Evolutionary conservation across 2,888 invertebrate species (phyloP).

Genomic region (Pseudolycoriella hygida): DNA sequence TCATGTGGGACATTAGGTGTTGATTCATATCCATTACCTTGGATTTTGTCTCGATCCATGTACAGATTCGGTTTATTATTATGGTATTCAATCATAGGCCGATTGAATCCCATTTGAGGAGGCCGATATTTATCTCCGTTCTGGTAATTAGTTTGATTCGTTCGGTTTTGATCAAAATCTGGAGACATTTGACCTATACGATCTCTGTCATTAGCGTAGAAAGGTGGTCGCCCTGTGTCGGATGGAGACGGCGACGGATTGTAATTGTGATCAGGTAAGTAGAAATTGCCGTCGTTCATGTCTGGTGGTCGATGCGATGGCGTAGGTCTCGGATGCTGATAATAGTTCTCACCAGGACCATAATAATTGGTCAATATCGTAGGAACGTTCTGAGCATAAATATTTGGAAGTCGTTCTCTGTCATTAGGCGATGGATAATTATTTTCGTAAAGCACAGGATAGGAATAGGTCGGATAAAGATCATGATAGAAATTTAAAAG

Average conservation of each 20-base stretch:
- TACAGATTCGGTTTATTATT: too few species aligned
- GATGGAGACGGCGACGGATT: neutral
- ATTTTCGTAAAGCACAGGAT: slow-evolving; percentile 26
- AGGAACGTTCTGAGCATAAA: slow-evolving; percentile 26
- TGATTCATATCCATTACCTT: neutral
- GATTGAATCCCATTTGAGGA: too few species aligned
- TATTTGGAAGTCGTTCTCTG: slow-evolving; percentile 20
- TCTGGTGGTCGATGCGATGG: slow-evolving; percentile 16
- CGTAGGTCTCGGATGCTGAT: slow-evolving; percentile 13
- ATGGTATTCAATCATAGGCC: too few species aligned
- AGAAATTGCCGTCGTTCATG: neutral
- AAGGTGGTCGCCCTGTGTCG: neutral
- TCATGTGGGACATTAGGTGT: neutral
- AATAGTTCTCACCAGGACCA: neutral
- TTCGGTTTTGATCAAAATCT: too few species aligned
- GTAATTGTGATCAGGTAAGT: neutral
- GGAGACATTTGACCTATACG: too few species aligned
- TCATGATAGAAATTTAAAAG: slow-evolving; percentile 26
- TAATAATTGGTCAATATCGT: slow-evolving; percentile 9
- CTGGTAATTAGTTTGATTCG: too few species aligned
- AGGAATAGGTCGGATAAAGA: slow-evolving; percentile 24
- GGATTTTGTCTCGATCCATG: neutral
- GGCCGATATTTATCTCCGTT: too few species aligned
- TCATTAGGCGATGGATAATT: slow-evolving; percentile 28
- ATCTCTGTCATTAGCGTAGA: too few species aligned